Evolutionary conservation across 1,140 invertebrate species (phyloP).

Genomic region (Aricia agestis): DNA sequence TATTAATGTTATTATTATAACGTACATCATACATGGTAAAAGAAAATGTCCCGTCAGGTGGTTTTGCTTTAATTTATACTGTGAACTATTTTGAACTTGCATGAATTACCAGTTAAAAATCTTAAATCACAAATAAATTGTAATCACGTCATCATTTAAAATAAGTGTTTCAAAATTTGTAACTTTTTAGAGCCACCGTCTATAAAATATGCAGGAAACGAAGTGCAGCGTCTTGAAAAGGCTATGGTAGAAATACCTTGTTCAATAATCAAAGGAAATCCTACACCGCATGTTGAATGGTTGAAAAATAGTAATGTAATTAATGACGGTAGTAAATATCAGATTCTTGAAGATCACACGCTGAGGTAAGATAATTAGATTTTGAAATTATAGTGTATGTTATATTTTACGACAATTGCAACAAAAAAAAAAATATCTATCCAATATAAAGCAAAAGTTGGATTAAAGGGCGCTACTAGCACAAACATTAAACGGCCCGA

Average conservation of each 20-base stretch:
- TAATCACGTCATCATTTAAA: background rate
- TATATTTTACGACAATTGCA: background rate
- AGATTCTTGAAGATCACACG: slow-evolving; percentile 32
- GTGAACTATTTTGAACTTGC: too few relatives aligned
- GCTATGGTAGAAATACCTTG: slow-evolving; percentile 31
- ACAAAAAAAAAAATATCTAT: too few relatives aligned
- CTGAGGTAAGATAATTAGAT: slow-evolving; percentile 30
- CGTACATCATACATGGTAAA: too few relatives aligned
- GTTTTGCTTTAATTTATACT: too few relatives aligned
- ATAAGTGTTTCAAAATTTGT: background rate
- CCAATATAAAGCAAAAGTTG: too few relatives aligned
- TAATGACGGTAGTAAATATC: slow-evolving; percentile 19
- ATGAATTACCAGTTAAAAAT: too few relatives aligned
- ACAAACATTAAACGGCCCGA: background rate
- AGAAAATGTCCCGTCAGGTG: too few relatives aligned
- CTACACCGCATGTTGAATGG: slow-evolving; percentile 38
- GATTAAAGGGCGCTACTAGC: too few relatives aligned
- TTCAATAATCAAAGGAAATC: slow-evolving; percentile 27
- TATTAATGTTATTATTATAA: too few relatives aligned
- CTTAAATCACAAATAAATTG: too few relatives aligned
- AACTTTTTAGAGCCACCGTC: slow-evolving; percentile 34
- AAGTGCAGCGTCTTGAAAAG: slow-evolving; percentile 21
- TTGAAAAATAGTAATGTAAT: slow-evolving; percentile 25
- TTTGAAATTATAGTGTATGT: background rate
- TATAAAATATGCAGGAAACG: slow-evolving; percentile 17